Evolutionary conservation across 2,797 vertebrate species (phyloP).

Genomic region (Salmo trutta): DNA sequence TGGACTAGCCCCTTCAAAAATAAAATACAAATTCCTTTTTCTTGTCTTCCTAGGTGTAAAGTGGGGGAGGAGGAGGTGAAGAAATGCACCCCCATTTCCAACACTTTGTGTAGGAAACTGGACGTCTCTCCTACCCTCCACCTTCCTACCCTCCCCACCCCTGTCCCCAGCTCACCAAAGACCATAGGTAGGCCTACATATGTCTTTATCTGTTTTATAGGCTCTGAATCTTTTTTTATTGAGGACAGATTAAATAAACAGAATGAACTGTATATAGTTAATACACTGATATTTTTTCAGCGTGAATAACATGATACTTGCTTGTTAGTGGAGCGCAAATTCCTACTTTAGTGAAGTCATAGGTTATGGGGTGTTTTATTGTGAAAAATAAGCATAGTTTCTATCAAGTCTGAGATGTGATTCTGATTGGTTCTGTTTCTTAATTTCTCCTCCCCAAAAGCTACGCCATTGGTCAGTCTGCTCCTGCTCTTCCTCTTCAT

Average conservation of each 20-base stretch:
- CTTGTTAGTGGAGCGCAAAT: neutral
- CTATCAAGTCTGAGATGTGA: neutral
- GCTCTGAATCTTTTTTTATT: neutral
- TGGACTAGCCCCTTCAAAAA: no score
- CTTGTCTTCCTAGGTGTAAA: conserved; percentile 70
- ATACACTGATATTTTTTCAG: no score
- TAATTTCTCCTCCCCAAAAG: conserved; percentile 31
- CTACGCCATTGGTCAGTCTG: conserved; percentile 29
- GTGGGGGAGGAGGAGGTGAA: conserved; percentile 67
- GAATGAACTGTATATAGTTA: neutral
- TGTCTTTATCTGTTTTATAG: neutral
- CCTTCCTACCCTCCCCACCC: neutral
- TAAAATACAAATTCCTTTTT: neutral
- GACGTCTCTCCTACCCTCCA: conserved; percentile 41
- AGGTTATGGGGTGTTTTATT: neutral
- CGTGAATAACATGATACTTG: neutral
- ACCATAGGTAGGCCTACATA: conserved; percentile 39
- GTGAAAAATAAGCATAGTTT: neutral
- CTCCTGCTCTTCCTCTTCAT: neutral
- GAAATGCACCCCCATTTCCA: conserved; percentile 72
- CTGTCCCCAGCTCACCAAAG: conserved; percentile 9
- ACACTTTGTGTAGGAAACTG: conserved; percentile 70
- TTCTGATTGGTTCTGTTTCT: neutral
- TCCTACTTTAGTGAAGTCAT: neutral
- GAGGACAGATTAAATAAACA: neutral